Percentiles rank a stretch among this genome's conserved stretches.
Evolutionary conservation across 2,888 invertebrate species (phyloP).

Genomic region (Cephonodes hylas): DNA sequence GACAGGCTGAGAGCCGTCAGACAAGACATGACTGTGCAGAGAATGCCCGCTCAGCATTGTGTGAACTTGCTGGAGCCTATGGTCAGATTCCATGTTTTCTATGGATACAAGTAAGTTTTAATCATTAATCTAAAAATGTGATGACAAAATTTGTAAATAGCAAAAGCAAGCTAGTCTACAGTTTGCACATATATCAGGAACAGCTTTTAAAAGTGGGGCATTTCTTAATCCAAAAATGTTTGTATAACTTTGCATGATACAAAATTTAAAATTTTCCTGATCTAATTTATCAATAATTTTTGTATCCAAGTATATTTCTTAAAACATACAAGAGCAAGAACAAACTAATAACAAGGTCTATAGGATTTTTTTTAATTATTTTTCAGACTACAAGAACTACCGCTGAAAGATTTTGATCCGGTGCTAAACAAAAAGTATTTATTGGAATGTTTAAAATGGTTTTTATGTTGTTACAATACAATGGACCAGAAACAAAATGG

Average conservation of each 20-base stretch:
- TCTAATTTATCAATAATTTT: too few relatives aligned
- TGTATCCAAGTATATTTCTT: background rate
- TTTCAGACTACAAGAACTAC: constrained; percentile 82
- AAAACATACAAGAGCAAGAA: too few relatives aligned
- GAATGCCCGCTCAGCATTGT: constrained; percentile 74
- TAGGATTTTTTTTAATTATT: background rate
- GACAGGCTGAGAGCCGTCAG: constrained; percentile 88
- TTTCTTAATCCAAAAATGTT: too few relatives aligned
- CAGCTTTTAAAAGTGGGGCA: too few relatives aligned
- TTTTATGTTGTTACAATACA: constrained; percentile 81
- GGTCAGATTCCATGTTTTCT: constrained; percentile 86
- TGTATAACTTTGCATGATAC: too few relatives aligned
- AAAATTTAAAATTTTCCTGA: too few relatives aligned
- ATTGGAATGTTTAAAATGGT: constrained; percentile 86
- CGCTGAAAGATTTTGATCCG: constrained; percentile 82
- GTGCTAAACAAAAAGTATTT: constrained; percentile 86
- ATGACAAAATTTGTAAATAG: too few relatives aligned
- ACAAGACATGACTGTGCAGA: constrained; percentile 90
- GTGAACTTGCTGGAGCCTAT: constrained; percentile 86
- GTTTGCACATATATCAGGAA: too few relatives aligned
- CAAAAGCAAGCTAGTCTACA: too few relatives aligned
- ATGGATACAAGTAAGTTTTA: constrained; percentile 83
- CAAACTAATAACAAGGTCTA: background rate
- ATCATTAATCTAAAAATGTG: background rate
- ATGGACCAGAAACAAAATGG: constrained; percentile 36